phyloP scores from a whole-genome alignment of 2,888 invertebrate species.

The Erynnis tages region DNA sequence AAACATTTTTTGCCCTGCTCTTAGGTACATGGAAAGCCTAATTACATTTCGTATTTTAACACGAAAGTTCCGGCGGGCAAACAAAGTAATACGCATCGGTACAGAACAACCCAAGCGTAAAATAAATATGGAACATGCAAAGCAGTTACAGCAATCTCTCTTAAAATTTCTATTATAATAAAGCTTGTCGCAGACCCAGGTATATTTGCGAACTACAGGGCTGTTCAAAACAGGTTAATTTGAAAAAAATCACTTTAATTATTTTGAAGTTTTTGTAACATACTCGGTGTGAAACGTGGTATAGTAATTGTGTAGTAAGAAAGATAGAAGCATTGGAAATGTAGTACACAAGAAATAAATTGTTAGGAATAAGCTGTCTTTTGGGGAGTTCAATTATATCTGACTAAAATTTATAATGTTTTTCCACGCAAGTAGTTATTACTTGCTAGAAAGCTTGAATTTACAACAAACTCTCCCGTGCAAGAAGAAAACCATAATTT shows the following conservation, averaged over 20 bases:
- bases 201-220: conserved; percentile 31
- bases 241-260: no score
- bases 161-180: conserved; percentile 59
- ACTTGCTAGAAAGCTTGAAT: no score
- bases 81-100: conserved; percentile 23
- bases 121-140: conserved; percentile 34
- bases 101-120: conserved; percentile 20
- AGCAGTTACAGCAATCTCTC: conserved; percentile 43
- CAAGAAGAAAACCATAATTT: background rate
- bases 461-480: background rate
- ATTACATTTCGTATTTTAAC: conserved; percentile 4
- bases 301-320: no score
- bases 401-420: no score
- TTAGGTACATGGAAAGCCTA: background rate
- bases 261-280: no score
- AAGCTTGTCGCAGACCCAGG: conserved; percentile 44
- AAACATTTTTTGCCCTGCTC: no score
- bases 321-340: no score
- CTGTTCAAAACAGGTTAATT: background rate
- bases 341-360: no score
- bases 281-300: no score
- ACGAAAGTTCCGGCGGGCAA: conserved; percentile 3
- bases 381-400: no score
- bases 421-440: no score
- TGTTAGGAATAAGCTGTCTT: no score